These are phyloP conservation scores for Sebastiscus albofasciatus DNA, from an alignment of 2,797 vertebrate species.

Conservation along the genomic window DNA sequence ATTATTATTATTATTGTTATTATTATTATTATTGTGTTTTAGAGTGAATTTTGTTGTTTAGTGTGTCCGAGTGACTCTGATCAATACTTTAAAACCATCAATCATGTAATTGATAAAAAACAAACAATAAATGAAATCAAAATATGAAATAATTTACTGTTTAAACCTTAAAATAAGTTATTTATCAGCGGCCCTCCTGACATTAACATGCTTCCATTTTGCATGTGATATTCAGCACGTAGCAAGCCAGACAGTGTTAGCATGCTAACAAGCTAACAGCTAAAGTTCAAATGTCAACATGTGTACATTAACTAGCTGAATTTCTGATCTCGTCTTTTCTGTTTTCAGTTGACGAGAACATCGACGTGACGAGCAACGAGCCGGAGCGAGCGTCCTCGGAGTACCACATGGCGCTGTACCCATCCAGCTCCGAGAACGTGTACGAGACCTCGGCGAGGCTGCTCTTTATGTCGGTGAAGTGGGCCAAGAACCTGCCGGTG, in stretches of 20 bases:
- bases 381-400: slow-evolving; percentile 84
- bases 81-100: background rate
- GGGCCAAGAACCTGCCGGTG: slow-evolving; percentile 97
- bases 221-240: background rate
- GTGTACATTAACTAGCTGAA: background rate
- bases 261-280: background rate
- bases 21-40: background rate
- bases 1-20: no score
- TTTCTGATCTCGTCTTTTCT: background rate
- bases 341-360: slow-evolving; percentile 90
- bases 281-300: background rate
- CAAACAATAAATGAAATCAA: background rate
- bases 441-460: slow-evolving; percentile 94
- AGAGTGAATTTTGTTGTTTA: background rate
- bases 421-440: slow-evolving; percentile 86
- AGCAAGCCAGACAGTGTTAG: background rate
- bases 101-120: background rate
- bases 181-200: background rate
- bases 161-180: background rate
- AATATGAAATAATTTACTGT: background rate
- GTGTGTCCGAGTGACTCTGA: background rate
- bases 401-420: slow-evolving; percentile 87
- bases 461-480: slow-evolving; percentile 98
- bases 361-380: slow-evolving; percentile 94
- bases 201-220: background rate